These are phyloP conservation scores for Cygnus buccinator DNA, from an alignment of 2,113 vertebrate species.

Conservation along the genomic window DNA sequence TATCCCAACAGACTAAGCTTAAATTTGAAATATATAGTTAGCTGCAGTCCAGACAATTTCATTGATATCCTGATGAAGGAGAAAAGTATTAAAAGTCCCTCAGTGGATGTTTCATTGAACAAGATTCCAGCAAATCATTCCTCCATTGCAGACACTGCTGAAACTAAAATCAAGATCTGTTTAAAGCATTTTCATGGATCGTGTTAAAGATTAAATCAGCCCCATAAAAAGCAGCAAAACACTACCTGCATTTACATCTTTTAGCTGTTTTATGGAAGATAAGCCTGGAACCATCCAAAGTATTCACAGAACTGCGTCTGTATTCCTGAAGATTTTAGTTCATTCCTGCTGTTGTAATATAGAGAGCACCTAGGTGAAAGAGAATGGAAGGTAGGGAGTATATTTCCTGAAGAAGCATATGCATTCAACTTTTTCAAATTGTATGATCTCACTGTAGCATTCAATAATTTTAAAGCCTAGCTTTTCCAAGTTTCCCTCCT, in stretches of 20 bases:
- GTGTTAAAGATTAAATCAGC: neutral
- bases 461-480: neutral
- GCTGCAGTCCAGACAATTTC: constrained; percentile 18
- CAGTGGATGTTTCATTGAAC: neutral
- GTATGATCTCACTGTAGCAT: neutral
- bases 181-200: neutral
- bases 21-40: constrained; percentile 24
- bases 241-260: neutral
- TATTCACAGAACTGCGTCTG: neutral
- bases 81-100: neutral
- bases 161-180: neutral
- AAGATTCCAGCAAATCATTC: constrained; percentile 39
- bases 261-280: neutral
- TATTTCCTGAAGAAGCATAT: neutral
- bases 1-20: constrained; percentile 24
- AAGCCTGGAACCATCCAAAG: neutral
- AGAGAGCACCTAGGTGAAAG: neutral
- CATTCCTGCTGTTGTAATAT: neutral
- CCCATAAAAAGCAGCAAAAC: neutral
- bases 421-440: neutral
- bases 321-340: neutral
- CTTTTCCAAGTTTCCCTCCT: neutral
- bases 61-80: neutral
- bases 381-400: neutral
- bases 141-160: neutral